Evolutionary conservation across 2,113 vertebrate species (phyloP).

Genomic region (Myodes glareolus): DNA sequence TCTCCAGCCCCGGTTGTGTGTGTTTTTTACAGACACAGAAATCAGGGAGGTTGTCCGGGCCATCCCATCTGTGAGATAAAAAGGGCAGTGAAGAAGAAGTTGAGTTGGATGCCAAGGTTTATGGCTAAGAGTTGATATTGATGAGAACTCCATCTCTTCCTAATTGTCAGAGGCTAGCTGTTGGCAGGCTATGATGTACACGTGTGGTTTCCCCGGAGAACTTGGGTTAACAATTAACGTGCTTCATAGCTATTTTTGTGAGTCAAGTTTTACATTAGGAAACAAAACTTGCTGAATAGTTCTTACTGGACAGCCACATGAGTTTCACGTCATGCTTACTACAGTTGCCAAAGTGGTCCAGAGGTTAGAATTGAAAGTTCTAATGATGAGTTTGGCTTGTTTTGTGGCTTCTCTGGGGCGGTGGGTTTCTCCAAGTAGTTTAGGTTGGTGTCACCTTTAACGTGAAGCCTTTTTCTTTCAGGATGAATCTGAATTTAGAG

Average conservation of each 20-base stretch:
- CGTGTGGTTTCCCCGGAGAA: not conserved
- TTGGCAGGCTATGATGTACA: not conserved
- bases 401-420: not conserved
- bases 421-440: not conserved
- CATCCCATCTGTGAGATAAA: not conserved
- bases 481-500: constrained; percentile 96
- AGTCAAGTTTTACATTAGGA: not conserved
- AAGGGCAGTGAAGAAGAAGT: too few relatives aligned
- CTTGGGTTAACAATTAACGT: not conserved
- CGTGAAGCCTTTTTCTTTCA: constrained; percentile 72
- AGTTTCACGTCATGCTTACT: not conserved
- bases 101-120: not conserved
- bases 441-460: not conserved
- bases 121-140: not conserved
- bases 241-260: not conserved
- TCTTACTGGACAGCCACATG: not conserved
- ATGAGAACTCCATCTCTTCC: not conserved
- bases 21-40: not conserved
- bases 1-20: too few relatives aligned
- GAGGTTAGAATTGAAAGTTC: not conserved
- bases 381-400: not conserved
- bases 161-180: not conserved
- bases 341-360: not conserved
- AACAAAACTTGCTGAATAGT: not conserved
- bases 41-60: not conserved